These are phyloP conservation scores for Sylvia borin DNA, from an alignment of 2,797 vertebrate species.

Conservation along the genomic window DNA sequence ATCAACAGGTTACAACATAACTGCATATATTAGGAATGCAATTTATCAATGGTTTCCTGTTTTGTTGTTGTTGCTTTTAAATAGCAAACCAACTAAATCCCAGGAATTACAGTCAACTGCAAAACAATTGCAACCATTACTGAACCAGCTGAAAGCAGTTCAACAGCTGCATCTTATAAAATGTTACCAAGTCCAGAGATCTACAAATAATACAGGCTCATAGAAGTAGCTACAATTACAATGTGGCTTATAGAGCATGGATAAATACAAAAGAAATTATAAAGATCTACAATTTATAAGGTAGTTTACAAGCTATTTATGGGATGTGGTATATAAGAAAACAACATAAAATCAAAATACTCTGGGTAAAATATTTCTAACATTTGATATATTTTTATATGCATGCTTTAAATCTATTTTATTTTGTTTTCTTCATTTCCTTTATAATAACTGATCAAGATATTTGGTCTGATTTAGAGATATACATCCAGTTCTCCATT, in stretches of 20 bases:
- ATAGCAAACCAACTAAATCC: slow-evolving; percentile 43
- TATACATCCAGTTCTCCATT: neutral
- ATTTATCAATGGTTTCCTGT: neutral
- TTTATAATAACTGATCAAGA: slow-evolving; percentile 10
- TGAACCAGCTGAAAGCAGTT: slow-evolving; percentile 54
- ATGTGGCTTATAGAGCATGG: slow-evolving; percentile 4
- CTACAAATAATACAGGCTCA: slow-evolving; percentile 38
- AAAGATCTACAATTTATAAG: slow-evolving; percentile 25
- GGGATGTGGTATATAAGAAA: neutral
- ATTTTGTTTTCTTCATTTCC: neutral
- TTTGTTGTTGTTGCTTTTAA: neutral
- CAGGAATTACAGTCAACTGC: slow-evolving; percentile 41
- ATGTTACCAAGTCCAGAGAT: slow-evolving; percentile 23
- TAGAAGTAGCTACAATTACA: slow-evolving; percentile 41
- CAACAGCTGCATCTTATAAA: slow-evolving; percentile 46
- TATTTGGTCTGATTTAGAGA: neutral
- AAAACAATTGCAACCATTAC: slow-evolving; percentile 48
- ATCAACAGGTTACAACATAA: neutral
- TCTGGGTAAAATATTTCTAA: neutral
- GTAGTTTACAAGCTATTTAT: slow-evolving; percentile 10
- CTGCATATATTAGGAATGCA: neutral
- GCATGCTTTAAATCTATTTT: neutral
- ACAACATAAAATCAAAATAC: neutral
- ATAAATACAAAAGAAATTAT: slow-evolving; percentile 33
- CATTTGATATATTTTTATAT: neutral